These are phyloP conservation scores for Drosophila baimaii DNA, from an alignment of 1,140 invertebrate genomes.

Conservation along the genomic window DNA sequence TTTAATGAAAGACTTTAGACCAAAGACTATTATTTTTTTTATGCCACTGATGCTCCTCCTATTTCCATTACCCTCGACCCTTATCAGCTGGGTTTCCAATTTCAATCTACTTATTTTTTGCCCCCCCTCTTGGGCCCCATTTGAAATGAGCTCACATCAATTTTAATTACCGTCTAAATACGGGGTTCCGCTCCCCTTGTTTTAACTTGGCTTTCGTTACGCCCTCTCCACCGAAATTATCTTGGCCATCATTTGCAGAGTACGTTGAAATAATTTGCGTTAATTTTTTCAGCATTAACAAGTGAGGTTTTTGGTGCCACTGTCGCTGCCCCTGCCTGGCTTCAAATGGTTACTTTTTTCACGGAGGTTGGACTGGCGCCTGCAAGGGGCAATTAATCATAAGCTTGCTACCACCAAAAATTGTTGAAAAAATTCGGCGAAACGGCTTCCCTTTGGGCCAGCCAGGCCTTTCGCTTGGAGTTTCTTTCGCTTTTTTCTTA, in stretches of 20 bases:
- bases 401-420: slow-evolving; percentile 54
- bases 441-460: slow-evolving; percentile 46
- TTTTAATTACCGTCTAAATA: slow-evolving; percentile 61
- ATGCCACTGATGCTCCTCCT: background rate
- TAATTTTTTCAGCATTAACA: slow-evolving; percentile 59
- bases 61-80: slow-evolving; percentile 20
- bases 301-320: slow-evolving; percentile 36
- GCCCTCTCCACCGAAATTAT: slow-evolving; percentile 42
- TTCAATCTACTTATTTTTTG: slow-evolving; percentile 34
- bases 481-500: background rate
- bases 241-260: slow-evolving; percentile 60
- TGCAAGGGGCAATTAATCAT: slow-evolving; percentile 77
- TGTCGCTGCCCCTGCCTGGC: slow-evolving; percentile 3
- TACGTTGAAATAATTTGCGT: slow-evolving; percentile 73
- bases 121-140: background rate
- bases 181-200: slow-evolving; percentile 4
- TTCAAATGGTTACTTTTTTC: slow-evolving; percentile 44
- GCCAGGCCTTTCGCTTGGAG: background rate
- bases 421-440: background rate
- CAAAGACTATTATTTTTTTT: background rate
- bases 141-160: slow-evolving; percentile 56
- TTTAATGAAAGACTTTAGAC: slow-evolving; percentile 1
- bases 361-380: slow-evolving; percentile 55
- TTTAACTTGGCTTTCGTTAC: slow-evolving; percentile 24
- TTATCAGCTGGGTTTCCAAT: slow-evolving; percentile 27